Base-by-base conservation (phyloP, 2,797 vertebrate genomes). In the Stomatorhinus walkeri region DNA sequence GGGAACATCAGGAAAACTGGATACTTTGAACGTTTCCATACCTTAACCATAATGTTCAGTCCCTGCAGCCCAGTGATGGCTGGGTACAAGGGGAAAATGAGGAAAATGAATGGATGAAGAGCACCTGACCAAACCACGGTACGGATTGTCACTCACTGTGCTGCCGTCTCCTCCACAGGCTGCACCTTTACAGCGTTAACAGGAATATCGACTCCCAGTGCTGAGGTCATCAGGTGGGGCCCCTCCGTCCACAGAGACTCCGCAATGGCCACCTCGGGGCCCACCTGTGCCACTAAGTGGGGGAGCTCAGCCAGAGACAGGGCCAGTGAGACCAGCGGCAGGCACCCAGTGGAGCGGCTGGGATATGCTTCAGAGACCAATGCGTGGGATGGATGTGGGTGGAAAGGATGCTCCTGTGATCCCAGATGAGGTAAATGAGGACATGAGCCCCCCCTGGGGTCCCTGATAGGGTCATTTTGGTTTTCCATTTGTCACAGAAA, bases 251-350 rank as follows among this genome's bases (percentile, higher is more conserved):
- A 94, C 28, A 88, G 89, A 8, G 92, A 64, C 28, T 96, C 94
- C 4, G 72, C 54, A 12, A 81, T 46, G 6, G 94, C 93, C 89
- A 91, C 89, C 36, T 91, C 72, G 0, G 91, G 56, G 19, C 94
- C 95, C 3, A 95, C 93, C n/a, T 92, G 89, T n/a, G 94, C 93
- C 24, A 94, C 87, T 19, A 95, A 90, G 52, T 10, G 90, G 88
- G 96, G 95, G 40, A 96, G 93, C 10, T 96, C 94, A 19, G 93
- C 90, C 22, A 93, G 48, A 0, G 94, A 93, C 32, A 95, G 3
- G 1, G 91, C 51, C 2, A 87, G 90, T 0, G 91, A 92, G 3
- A 87, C 83, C 4, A 92, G 59, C 4, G 89, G 36, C 32, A 2
- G 32, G 43, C 59, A 89, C 49, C 76, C 79, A 1, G 88, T 36